Evolutionary conservation across 2,797 vertebrate genomes (phyloP), one percentile per base, ranked within the genome.

Genomic region (Eidolon dupreanum): DNA sequence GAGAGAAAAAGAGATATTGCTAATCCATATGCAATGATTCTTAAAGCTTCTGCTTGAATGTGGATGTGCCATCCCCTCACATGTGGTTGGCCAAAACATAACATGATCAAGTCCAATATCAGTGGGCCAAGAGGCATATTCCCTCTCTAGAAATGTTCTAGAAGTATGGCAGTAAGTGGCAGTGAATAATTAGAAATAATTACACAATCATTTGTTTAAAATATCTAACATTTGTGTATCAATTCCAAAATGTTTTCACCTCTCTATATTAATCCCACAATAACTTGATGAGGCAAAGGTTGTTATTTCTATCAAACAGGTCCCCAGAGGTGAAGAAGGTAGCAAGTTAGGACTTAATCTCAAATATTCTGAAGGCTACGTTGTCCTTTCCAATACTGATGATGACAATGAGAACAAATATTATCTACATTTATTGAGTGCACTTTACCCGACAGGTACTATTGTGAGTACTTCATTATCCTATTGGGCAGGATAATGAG

Each of bases 101-200:
- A 86, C 2, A 2, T 9, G 43, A 68, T 38, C 12, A 31, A n/a
- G 46, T 2, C 24, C 9, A 33, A 8, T 6, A 15, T 41, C 38
- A 49, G 2, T 66, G 26, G 43, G n/a, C 65, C 24, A 9, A 38
- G 31, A 10, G 20, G 3, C 8, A 19, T 41, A 51, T 10, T n/a
- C 24, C 33, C n/a, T 65, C 38, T 51, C 28, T 26, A 90, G 43
- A 73, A 83, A 78, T 57, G 55, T 10, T 83, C 68, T 93, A 24
- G 19, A 74, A 91, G 78, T 86, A 33, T 49, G 70, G 22, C 20
- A 71, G 26, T 38, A 65, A 71, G 22, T 74, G 41, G 28, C 49
- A 93, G 31, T 87, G 68, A 81, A 49, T 59, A 89, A 78, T n/a
- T 79, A 92, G 61, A 92, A 85, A n/a, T 43, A 66, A 68, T 81